Conservation (phyloP, 1,140 invertebrate genomes). For the Aleiodes sp. region DNA sequence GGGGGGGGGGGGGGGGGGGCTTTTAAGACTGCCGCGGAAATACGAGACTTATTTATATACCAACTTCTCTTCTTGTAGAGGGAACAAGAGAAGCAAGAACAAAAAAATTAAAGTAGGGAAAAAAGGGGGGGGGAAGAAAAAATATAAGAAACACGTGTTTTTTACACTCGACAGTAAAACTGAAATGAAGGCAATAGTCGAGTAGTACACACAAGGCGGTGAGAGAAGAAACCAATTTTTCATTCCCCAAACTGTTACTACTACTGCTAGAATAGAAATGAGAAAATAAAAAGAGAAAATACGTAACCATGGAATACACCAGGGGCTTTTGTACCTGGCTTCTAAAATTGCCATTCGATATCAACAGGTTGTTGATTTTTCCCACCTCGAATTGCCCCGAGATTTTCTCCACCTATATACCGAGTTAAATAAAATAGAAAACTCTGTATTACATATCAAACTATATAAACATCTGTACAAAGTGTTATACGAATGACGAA, state of each 20-base stretch:
- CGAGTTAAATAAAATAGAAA: conserved; percentile 14
- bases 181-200: conserved; percentile 11
- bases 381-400: conserved; percentile 4
- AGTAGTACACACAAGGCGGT: background rate
- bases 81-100: background rate
- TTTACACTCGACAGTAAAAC: background rate
- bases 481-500: background rate
- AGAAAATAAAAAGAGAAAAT: background rate
- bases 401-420: background rate
- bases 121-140: conserved; percentile 1
- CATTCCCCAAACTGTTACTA: background rate
- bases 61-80: background rate
- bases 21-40: conserved; percentile 22
- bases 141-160: background rate
- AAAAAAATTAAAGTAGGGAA: background rate
- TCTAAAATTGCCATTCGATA: conserved; percentile 24
- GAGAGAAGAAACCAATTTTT: conserved; percentile 1
- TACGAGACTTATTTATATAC: conserved; percentile 30
- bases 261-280: background rate
- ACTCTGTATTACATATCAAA: background rate
- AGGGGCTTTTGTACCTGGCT: background rate
- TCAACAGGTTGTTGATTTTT: conserved; percentile 45
- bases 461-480: background rate
- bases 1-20: too few species aligned
- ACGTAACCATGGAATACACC: background rate